A percentile compares a stretch with the other conserved stretches of the same genome.
Evolutionary conservation across 2,888 invertebrate species (phyloP).

Genomic region (Tachina lurida): DNA sequence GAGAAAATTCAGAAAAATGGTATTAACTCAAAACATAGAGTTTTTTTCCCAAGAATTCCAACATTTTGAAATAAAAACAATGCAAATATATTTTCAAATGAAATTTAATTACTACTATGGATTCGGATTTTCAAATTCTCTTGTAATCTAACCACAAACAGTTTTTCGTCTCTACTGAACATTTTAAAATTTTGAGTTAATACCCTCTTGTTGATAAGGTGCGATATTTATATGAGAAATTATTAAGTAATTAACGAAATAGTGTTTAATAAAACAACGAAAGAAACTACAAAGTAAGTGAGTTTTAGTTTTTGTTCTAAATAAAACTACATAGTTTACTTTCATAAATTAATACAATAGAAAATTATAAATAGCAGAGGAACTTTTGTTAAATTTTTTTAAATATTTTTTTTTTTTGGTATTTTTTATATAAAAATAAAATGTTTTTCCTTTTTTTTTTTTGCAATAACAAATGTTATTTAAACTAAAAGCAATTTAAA

Average conservation of each 20-base stretch:
- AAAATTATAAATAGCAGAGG: constrained; percentile 45
- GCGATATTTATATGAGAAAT: neutral
- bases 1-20: too few species aligned
- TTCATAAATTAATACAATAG: neutral
- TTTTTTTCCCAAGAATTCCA: too few species aligned
- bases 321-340: neutral
- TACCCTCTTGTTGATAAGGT: too few species aligned
- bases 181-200: too few species aligned
- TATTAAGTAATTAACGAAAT: neutral
- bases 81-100: too few species aligned
- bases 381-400: constrained; percentile 50
- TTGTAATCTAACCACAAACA: too few species aligned
- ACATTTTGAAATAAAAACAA: too few species aligned
- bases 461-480: constrained; percentile 4
- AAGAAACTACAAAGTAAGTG: neutral
- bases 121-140: too few species aligned
- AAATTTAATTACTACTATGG: too few species aligned
- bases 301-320: neutral
- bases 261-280: neutral
- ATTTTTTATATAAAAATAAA: constrained; percentile 36
- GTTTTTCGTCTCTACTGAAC: too few species aligned
- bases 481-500: constrained; percentile 9
- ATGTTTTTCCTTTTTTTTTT: neutral
- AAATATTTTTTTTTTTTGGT: neutral
- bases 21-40: too few species aligned